These are phyloP conservation scores for Triplophysa siluroides DNA, from an alignment of 2,113 vertebrate genomes.

Conservation along the genomic window DNA sequence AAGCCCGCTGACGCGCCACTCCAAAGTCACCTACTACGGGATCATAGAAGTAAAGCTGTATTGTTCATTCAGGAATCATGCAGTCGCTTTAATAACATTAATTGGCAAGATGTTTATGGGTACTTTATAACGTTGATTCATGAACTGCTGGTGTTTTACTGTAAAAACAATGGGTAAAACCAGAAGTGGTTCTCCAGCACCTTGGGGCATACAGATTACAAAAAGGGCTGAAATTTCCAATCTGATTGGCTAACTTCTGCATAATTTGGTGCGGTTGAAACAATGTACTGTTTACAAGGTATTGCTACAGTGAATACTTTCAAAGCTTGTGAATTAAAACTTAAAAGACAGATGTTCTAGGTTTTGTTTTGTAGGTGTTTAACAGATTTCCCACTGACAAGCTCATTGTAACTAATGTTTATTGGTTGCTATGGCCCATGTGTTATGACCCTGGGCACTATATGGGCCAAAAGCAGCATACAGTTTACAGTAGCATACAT, in stretches of 20 bases:
- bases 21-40: neutral
- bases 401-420: neutral
- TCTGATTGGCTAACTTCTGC: no score
- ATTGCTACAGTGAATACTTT: no score
- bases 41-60: neutral
- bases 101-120: neutral
- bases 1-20: neutral
- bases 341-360: no score
- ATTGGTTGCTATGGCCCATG: neutral
- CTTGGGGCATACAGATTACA: no score
- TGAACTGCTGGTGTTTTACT: neutral
- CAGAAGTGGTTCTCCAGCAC: no score
- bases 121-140: slow-evolving; percentile 10
- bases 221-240: no score
- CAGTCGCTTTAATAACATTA: neutral
- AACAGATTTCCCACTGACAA: neutral
- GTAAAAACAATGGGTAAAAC: no score
- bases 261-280: no score
- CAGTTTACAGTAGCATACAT: neutral
- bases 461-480: neutral
- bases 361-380: no score
- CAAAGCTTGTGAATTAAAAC: no score
- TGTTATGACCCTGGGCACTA: neutral
- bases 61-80: neutral
- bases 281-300: no score